These are phyloP conservation scores for Trematocara nigrifrons DNA, from an alignment of 2,113 vertebrate species.

Conservation along the genomic window DNA sequence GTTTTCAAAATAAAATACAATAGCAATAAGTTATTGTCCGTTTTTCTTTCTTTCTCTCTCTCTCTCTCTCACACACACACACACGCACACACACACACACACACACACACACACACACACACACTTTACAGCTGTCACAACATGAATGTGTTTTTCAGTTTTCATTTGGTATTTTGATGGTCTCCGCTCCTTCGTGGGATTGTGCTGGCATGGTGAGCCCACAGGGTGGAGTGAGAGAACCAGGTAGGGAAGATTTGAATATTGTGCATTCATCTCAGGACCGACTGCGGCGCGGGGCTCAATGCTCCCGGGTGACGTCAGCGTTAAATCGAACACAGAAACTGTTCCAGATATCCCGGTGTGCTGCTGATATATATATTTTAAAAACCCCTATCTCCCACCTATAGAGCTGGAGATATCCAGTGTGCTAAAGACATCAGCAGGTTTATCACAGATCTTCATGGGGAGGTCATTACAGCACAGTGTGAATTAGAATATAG, in stretches of 20 bases:
- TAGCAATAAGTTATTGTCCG: neutral
- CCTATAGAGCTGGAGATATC: conserved; percentile 23
- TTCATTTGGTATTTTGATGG: neutral
- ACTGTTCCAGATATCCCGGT: conserved; percentile 15
- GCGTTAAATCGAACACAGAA: conserved; percentile 43
- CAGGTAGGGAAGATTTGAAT: conserved; percentile 68
- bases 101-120: rapidly evolving
- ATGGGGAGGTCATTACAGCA: neutral
- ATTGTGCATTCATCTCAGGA: conserved; percentile 83
- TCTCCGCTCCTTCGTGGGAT: neutral
- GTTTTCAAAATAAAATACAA: neutral
- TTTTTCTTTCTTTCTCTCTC: too few relatives aligned
- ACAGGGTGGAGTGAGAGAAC: conserved; percentile 70
- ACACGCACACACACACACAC: rapidly evolving
- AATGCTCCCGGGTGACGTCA: conserved; percentile 69
- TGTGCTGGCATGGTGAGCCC: conserved; percentile 57
- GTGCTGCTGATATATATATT: neutral
- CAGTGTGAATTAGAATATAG: neutral
- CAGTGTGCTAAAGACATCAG: conserved; percentile 10
- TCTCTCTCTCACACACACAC: too few relatives aligned
- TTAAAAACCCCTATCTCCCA: neutral
- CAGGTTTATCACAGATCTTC: neutral
- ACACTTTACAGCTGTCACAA: neutral
- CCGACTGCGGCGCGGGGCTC: conserved; percentile 71
- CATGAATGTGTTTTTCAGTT: neutral